A percentile compares a stretch with the other conserved stretches of the same genome.
phyloP scores from a whole-genome alignment of 37 sponge, comb jelly and placozoan species.

The Tethya wilhelma region DNA sequence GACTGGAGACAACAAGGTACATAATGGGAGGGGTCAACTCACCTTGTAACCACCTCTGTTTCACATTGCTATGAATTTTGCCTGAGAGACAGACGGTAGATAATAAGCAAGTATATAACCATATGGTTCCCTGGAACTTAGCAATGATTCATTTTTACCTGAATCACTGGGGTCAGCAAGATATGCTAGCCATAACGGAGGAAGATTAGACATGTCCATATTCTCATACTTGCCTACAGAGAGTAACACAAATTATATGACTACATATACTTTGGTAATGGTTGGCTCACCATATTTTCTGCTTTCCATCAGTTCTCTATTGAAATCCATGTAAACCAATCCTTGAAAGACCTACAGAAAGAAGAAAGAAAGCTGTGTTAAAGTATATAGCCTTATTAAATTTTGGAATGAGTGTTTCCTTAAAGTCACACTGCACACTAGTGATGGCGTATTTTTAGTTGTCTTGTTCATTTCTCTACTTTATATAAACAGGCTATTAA shows the following conservation, averaged over 20 bases:
- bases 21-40: background rate
- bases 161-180: constrained; percentile 87
- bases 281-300: constrained; percentile 62
- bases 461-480: too few relatives aligned
- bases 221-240: constrained; percentile 61
- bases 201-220: constrained; percentile 46
- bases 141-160: constrained; percentile 32
- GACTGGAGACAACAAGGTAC: too few relatives aligned
- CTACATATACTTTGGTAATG: background rate
- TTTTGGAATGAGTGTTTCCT: too few relatives aligned
- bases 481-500: background rate
- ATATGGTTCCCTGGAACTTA: background rate
- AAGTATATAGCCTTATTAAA: background rate
- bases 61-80: constrained; percentile 80
- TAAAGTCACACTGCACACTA: too few relatives aligned
- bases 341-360: constrained; percentile 85
- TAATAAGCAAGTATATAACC: background rate
- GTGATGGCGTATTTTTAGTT: too few relatives aligned
- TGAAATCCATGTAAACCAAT: constrained; percentile 89
- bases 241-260: background rate
- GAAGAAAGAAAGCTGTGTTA: background rate
- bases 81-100: constrained; percentile 40
- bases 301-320: constrained; percentile 47
- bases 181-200: constrained; percentile 89
- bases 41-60: constrained; percentile 77